Conservation (phyloP, 2,797 vertebrate species). For the Taenioides sp. region DNA sequence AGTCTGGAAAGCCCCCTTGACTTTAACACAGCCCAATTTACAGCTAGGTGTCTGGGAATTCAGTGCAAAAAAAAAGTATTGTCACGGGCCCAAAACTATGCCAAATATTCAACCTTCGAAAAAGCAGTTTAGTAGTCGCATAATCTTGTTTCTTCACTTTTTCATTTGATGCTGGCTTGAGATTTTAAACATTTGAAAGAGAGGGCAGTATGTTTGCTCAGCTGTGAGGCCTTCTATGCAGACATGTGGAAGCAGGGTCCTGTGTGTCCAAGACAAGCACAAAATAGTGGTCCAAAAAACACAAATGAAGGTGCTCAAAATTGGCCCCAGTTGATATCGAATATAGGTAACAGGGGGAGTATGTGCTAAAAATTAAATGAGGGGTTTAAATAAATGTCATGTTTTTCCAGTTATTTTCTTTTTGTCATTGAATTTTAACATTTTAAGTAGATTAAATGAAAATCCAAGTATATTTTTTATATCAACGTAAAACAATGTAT, state of each 20-base stretch:
- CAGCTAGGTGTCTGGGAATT: constrained; percentile 62
- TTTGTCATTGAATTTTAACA: background rate
- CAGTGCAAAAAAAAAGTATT: constrained; percentile 48
- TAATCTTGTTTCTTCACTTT: background rate
- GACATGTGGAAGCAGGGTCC: constrained; percentile 64
- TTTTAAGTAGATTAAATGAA: no score
- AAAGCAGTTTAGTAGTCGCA: background rate
- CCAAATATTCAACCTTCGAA: background rate
- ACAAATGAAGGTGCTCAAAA: constrained; percentile 23
- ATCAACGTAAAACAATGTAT: background rate
- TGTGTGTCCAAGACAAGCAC: constrained; percentile 35
- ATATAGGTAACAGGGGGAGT: constrained; percentile 37
- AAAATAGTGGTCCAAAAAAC: background rate
- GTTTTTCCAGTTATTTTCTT: background rate
- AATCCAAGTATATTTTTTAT: background rate
- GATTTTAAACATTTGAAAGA: constrained; percentile 74
- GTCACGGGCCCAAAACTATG: background rate
- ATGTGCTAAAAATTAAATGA: background rate
- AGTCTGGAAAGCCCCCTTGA: constrained; percentile 74
- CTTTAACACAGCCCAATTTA: constrained; percentile 39
- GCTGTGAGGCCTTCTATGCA: constrained; percentile 62
- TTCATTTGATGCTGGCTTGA: constrained; percentile 61
- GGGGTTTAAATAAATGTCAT: background rate
- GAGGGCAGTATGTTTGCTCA: constrained; percentile 78
- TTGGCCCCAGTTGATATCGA: constrained; percentile 19